phyloP scores from a whole-genome alignment of 2,113 vertebrate genomes.

The Calidris pugnax region DNA sequence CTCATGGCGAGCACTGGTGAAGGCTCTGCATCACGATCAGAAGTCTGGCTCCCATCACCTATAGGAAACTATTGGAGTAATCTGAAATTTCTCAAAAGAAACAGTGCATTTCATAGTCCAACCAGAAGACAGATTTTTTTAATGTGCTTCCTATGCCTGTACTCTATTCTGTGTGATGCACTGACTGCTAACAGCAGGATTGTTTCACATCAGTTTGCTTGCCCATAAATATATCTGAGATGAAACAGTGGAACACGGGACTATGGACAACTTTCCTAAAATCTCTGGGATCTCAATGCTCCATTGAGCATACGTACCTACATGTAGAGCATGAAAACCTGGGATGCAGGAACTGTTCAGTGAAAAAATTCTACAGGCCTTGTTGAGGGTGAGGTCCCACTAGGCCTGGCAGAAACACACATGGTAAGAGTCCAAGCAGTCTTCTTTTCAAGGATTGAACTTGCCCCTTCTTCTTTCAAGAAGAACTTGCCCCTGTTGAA shows the following conservation, averaged over 20 bases:
- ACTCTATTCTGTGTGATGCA: background rate
- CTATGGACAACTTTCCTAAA: background rate
- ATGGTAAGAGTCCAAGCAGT: background rate
- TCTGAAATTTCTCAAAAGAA: background rate
- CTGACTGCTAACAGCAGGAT: background rate
- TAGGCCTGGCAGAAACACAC: background rate
- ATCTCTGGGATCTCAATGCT: background rate
- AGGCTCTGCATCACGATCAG: background rate
- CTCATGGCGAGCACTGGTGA: background rate
- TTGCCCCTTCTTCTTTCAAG: no score
- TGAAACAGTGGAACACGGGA: background rate
- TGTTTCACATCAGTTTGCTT: background rate
- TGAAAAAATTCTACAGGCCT: background rate
- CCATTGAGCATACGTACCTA: background rate
- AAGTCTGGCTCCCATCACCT: background rate
- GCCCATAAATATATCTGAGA: background rate
- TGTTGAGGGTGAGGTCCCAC: background rate
- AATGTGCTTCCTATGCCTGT: background rate
- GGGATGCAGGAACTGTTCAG: background rate
- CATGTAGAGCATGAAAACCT: background rate
- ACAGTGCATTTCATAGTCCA: background rate
- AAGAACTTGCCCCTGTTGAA: no score
- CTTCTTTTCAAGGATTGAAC: background rate
- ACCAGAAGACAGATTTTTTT: background rate
- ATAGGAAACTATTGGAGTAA: background rate